Evolutionary conservation across 35 echinoderm and acorn worm genomes (phyloP).

Genomic region (Holothuria glaberrima): DNA sequence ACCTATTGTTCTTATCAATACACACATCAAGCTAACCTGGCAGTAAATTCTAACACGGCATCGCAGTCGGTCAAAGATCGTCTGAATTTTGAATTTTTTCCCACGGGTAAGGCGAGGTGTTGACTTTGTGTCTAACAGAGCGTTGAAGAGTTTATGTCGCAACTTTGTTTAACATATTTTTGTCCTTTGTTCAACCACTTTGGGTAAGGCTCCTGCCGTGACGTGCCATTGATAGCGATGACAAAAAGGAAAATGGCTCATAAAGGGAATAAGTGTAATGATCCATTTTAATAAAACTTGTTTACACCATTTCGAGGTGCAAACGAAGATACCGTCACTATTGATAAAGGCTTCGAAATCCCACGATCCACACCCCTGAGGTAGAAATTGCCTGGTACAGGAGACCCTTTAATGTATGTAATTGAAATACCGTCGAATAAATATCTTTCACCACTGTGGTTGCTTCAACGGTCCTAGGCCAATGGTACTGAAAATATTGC

Average conservation of each 20-base stretch:
- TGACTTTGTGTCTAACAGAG: conserved; percentile 40
- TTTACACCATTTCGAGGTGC: conserved; percentile 11
- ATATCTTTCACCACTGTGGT: no score
- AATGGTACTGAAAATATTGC: no score
- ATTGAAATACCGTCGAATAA: no score
- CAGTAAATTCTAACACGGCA: conserved; percentile 6
- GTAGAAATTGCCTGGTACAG: no score
- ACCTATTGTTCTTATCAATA: no score
- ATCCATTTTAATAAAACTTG: conserved; percentile 27
- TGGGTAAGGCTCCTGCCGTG: conserved; percentile 9
- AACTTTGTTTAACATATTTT: conserved; percentile 1
- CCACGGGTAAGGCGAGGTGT: conserved; percentile 25
- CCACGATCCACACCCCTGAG: no score
- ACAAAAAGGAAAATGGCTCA: neutral
- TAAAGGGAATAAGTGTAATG: neutral
- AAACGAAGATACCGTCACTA: no score
- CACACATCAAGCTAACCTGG: no score
- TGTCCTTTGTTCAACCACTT: neutral
- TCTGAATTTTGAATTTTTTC: neutral
- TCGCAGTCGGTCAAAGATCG: conserved; percentile 31
- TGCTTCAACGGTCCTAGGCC: no score
- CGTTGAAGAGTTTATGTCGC: neutral
- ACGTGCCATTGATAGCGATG: neutral
- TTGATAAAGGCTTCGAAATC: no score
- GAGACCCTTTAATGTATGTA: no score